Evolutionary conservation across 2,797 vertebrate genomes (phyloP).

Genomic region (Chaetodon trifasciatus): DNA sequence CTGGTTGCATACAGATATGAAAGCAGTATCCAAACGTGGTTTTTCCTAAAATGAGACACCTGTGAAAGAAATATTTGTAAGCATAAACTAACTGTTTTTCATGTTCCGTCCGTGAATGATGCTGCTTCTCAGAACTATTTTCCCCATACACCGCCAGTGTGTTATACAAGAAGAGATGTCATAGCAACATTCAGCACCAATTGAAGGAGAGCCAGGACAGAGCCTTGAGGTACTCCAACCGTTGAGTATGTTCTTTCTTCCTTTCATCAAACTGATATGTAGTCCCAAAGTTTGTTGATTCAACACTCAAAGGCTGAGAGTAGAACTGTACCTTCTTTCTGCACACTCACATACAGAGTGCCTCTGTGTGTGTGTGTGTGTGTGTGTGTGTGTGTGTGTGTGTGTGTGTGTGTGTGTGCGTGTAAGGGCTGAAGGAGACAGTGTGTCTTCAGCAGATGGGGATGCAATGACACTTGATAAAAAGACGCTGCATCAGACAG

Average conservation of each 20-base stretch:
- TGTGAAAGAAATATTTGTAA: too few species aligned
- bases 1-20: too few species aligned
- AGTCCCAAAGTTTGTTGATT: background rate
- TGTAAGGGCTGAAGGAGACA: slow-evolving; percentile 42
- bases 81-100: background rate
- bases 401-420: slow-evolving; percentile 4
- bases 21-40: too few species aligned
- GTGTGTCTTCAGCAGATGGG: slow-evolving; percentile 79
- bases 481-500: slow-evolving; percentile 69
- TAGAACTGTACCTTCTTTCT: slow-evolving; percentile 2
- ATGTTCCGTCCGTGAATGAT: too few species aligned
- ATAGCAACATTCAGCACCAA: background rate
- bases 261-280: slow-evolving; percentile 6
- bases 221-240: slow-evolving; percentile 24
- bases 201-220: background rate
- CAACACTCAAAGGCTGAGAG: background rate
- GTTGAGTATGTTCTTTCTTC: background rate
- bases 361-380: slow-evolving; percentile 2
- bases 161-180: background rate
- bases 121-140: too few species aligned
- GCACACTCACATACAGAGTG: background rate
- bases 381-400: background rate
- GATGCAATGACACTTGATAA: slow-evolving; percentile 77
- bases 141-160: too few species aligned
- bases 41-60: too few species aligned